Base-by-base conservation (phyloP, 2,888 invertebrate genomes). In the Noctua pronuba region DNA sequence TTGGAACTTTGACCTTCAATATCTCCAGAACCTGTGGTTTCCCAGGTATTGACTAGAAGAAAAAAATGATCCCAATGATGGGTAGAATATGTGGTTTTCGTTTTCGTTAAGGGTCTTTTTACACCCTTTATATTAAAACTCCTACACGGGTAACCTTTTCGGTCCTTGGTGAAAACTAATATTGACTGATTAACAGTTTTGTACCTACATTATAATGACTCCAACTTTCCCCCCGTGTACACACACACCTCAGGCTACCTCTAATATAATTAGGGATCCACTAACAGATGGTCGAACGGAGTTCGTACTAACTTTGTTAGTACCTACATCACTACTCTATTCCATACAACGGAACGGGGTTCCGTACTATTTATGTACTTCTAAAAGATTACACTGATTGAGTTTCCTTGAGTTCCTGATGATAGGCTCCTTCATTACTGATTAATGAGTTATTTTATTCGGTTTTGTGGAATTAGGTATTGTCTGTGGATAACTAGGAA, bases 381-480 rank as follows among this genome's bases (percentile, higher is more conserved):
- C 52, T 24, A 71, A 77, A 84, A 80, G 75, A 84, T 80, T 79
- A 79, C 65, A 41, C 66, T 74, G 73, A 86, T 84, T 88, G 67
- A 77, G 80, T 86, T 86, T 68, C 13, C 49, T 28, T 10, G 60
- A 76, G 68, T 79, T 76, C 41, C 68, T 64, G 28, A 21, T 49
- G 16, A 41, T 80, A 64, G 28, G 24, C 16, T 75, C n/a, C 6
- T 38, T 16, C 16, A 11, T 76, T 55, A 16, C 31, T 71, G 46
- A 72, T 41, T 52, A 71, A 67, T 69, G n/a, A 46, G 60, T 66
- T 49, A 49, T 41, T 67, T 73, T 55, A 62, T 71, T 67, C 0
- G 38, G 21, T 41, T 79, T 69, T 52, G 5, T 49, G 24, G 28
- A 44, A 69, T 58, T 28, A 24, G 38, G 35, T 62, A 28, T 49